A percentile compares a stretch with the other conserved stretches of the same genome.
phyloP scores from a whole-genome alignment of 2,797 vertebrate genomes.

The Diceros bicornis region DNA sequence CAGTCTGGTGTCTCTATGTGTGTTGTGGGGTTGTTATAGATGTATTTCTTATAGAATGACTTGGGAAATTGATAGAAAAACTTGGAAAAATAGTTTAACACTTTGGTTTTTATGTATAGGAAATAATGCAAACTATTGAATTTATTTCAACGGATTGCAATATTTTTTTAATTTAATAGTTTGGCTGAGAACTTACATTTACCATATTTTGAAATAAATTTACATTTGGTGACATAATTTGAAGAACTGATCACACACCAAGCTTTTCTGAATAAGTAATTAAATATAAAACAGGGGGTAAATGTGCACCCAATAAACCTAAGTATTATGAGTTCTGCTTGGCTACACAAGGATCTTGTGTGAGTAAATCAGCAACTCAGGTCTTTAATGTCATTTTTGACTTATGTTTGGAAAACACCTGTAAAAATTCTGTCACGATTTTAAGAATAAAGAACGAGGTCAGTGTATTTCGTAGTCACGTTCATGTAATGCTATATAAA shows the following conservation, averaged over 20 bases:
- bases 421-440: slow-evolving; percentile 54
- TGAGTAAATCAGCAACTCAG: slow-evolving; percentile 41
- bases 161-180: slow-evolving; percentile 72
- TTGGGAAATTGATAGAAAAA: slow-evolving; percentile 61
- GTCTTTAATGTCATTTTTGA: slow-evolving; percentile 38
- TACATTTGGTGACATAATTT: slow-evolving; percentile 72
- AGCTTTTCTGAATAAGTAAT: slow-evolving; percentile 65
- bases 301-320: slow-evolving; percentile 55
- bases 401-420: slow-evolving; percentile 69
- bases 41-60: background rate
- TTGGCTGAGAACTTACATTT: slow-evolving; percentile 68
- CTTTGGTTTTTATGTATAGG: slow-evolving; percentile 40
- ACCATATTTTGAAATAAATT: slow-evolving; percentile 67
- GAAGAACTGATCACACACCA: slow-evolving; percentile 56
- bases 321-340: slow-evolving; percentile 32
- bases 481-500: background rate
- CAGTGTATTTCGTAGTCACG: background rate
- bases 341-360: slow-evolving; percentile 47
- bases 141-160: slow-evolving; percentile 53
- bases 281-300: slow-evolving; percentile 63
- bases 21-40: background rate
- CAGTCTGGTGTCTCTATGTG: background rate
- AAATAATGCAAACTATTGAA: slow-evolving; percentile 69
- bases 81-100: slow-evolving; percentile 60
- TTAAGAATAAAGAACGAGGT: slow-evolving; percentile 51